Evolutionary conservation across 2,888 invertebrate genomes (phyloP).

Genomic region (Clunio marinus): DNA sequence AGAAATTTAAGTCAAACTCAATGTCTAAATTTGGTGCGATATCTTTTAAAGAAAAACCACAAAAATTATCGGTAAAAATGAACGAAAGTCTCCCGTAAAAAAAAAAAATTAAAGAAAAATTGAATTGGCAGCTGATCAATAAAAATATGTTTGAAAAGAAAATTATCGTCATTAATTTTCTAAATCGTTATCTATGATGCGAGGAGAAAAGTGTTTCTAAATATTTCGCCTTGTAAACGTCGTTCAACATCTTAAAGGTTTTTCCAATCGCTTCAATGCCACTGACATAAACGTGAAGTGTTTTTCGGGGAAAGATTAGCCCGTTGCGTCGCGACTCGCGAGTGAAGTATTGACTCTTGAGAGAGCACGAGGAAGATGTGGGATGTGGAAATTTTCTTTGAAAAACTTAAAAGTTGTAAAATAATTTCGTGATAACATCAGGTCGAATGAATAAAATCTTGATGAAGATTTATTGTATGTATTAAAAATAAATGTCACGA

Average conservation of each 20-base stretch:
- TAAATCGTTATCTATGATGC: neutral
- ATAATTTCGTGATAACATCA: too few species aligned
- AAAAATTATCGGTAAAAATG: constrained; percentile 11
- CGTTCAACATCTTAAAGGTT: constrained; percentile 31
- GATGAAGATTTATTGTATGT: too few species aligned
- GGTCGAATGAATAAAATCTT: too few species aligned
- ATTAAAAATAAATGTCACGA: too few species aligned
- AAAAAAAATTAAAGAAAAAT: constrained; percentile 12
- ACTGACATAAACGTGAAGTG: constrained; percentile 2
- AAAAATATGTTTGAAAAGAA: too few species aligned
- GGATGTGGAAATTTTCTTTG: neutral
- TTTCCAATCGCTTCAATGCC: constrained; percentile 31
- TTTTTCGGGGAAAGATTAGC: neutral
- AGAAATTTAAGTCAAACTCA: neutral
- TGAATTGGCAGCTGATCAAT: constrained; percentile 38
- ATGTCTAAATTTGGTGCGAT: constrained; percentile 39
- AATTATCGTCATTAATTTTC: neutral
- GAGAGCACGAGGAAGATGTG: neutral
- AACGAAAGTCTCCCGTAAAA: constrained; percentile 5
- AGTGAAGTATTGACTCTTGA: too few species aligned
- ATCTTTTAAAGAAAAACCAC: neutral
- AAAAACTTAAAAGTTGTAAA: neutral
- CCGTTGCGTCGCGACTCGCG: neutral
- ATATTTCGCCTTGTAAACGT: neutral
- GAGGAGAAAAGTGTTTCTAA: neutral